Evolutionary conservation across 2,113 vertebrate species (phyloP), one percentile per base, ranked within the genome.

Genomic region (Neodon shergylaensis): DNA sequence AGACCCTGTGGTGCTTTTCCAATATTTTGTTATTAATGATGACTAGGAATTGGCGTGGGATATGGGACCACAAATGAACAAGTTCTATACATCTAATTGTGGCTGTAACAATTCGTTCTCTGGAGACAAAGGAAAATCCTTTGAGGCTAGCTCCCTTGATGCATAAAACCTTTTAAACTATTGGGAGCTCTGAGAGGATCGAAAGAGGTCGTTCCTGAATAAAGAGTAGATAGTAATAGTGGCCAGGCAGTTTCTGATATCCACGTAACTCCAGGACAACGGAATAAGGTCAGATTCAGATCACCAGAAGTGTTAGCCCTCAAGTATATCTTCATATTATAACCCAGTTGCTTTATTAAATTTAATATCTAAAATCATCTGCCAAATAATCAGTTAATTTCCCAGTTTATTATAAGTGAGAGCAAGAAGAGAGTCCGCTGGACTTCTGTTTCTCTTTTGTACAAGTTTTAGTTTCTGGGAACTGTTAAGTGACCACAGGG

Each of bases 91-190:
- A 58, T 42, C 17, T 33, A 2, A 58, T 9, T 33, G 39, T 65
- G 92, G 26, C 54, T 86, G 5, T 66, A 95, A 74, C 84, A 72
- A 70, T 14, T 92, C 52, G 61, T 17, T 58, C 77, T 96, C 76
- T 61, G 81, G 33, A 90, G 58, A 94, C 58, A 39, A 7, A 5
- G 31, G 84, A 88, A 96, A 95, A 92, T 52, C 12, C 44, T 88
- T 95, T 81, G 42, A 93, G 76, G 88, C 21, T 85, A 49, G 81
- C 3, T 83, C 9, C 58, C 58, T 74, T 86, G 61, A 47, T 73
- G 28, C 52, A 72, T 92, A 76, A 78, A 52, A 85, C 78, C 19
- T 81, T 91, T 65, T 54, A 85, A 94, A 42, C 2, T 83, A 36
- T 17, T 82, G 47, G 24, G 17, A 78, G 36, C 73, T 96, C 54